Percentiles rank a stretch among this genome's conserved stretches.
These are phyloP conservation scores for Phocoena sinus DNA, from an alignment of 2,113 vertebrate genomes.

Conservation along the genomic window DNA sequence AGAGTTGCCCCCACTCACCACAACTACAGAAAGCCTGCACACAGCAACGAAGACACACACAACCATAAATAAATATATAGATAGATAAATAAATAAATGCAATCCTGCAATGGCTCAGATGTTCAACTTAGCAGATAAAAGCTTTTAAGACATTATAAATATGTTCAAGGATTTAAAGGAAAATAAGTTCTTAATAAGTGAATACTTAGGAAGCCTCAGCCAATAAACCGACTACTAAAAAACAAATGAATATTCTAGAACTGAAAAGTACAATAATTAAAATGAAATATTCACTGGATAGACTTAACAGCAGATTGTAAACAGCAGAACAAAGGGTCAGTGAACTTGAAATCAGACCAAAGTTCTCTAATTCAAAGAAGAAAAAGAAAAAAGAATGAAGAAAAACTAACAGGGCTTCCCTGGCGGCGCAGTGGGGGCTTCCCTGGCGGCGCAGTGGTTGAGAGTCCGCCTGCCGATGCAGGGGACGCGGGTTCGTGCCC, in stretches of 20 bases:
- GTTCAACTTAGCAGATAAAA: not conserved
- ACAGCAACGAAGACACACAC: too few species aligned
- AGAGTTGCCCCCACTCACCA: too few species aligned
- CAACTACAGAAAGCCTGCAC: too few species aligned
- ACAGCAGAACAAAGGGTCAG: not conserved
- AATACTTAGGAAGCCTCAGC: not conserved
- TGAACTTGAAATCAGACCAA: not conserved
- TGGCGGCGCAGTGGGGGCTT: too few species aligned
- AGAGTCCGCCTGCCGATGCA: too few species aligned
- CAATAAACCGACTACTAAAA: not conserved
- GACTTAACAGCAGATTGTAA: not conserved
- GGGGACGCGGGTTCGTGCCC: too few species aligned
- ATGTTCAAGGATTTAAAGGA: not conserved
- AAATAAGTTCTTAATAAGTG: not conserved
- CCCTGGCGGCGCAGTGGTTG: too few species aligned
- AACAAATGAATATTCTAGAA: not conserved
- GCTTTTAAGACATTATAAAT: not conserved
- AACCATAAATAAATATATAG: too few species aligned
- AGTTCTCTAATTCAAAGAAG: not conserved
- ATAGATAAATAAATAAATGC: too few species aligned
- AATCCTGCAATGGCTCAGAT: not conserved
- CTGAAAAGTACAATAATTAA: not conserved
- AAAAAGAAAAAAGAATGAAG: not conserved
- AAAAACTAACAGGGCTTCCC: not conserved
- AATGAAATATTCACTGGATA: not conserved